These are phyloP conservation scores for Anguilla obscura DNA, from an alignment of 2,797 vertebrate species.

Conservation along the genomic window DNA sequence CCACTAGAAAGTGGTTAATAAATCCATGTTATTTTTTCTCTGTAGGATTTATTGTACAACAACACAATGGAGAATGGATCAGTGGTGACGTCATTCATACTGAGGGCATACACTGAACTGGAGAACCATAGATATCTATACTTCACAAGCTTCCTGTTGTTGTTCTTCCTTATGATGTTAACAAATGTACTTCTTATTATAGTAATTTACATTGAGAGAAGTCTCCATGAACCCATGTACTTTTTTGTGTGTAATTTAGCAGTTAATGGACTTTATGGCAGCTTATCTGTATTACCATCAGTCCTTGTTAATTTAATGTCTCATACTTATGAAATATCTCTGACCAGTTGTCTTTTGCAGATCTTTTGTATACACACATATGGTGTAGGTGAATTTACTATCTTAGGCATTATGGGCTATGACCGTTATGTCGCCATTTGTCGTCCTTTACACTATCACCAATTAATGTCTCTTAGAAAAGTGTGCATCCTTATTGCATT, in stretches of 20 bases:
- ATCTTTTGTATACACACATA: slow-evolving; percentile 56
- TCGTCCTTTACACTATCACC: slow-evolving; percentile 52
- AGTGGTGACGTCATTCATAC: slow-evolving; percentile 41
- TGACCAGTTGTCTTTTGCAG: slow-evolving; percentile 50
- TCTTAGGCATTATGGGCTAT: slow-evolving; percentile 60
- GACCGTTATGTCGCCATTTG: slow-evolving; percentile 61
- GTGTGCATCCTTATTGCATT: slow-evolving; percentile 47
- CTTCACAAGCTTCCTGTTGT: slow-evolving; percentile 53
- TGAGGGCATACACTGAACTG: slow-evolving; percentile 53
- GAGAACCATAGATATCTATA: slow-evolving; percentile 45
- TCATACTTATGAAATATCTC: slow-evolving; percentile 43
- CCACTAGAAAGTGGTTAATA: not conserved
- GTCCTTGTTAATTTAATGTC: slow-evolving; percentile 48
- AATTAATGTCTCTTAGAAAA: slow-evolving; percentile 51
- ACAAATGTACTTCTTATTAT: slow-evolving; percentile 48
- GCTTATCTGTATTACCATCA: slow-evolving; percentile 52
- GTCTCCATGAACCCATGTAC: slow-evolving; percentile 60
- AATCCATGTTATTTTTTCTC: not conserved
- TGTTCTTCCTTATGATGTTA: slow-evolving; percentile 49
- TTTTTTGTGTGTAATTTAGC: slow-evolving; percentile 56
- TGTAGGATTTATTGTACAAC: not conserved
- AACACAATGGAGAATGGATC: slow-evolving; percentile 52
- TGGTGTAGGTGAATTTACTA: slow-evolving; percentile 55
- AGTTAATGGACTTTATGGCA: slow-evolving; percentile 54
- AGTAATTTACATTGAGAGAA: slow-evolving; percentile 50